Evolutionary conservation across 2,888 invertebrate genomes (phyloP), one percentile per base, ranked within the genome.

Genomic region (Drosophila hamatofila): DNA sequence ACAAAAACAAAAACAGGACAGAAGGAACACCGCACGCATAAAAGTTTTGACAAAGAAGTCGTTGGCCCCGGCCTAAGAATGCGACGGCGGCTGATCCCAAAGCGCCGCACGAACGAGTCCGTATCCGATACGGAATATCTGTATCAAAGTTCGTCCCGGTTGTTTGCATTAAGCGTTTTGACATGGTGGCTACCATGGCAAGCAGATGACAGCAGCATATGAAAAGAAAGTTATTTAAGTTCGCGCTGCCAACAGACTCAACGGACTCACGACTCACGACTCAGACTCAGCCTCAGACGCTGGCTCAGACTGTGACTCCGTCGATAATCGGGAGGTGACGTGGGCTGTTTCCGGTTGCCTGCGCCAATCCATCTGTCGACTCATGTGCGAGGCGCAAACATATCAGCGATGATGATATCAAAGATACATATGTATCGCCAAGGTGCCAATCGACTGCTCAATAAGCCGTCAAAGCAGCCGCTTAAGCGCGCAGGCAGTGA

Each of bases 111-210:
- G 83, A 86, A 67, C 75, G 75, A 86, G 55, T 81, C 81, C 86
- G 64, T 66, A 78, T 77, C 77, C 65, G 78, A 70, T 66, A 55
- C 62, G 73, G 69, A 54, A 62, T 73, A 77, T 77, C 73, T 73
- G 73, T 77, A 78, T 62, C 66, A 62, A 52, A 79, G 66, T 48
- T 68, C 65, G 70, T 42, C 62, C 37, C 62, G 55, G 25, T 61
- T 75, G 76, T 81, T 83, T 70, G 83, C 80, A 81, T 81, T 88
- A 86, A 88, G 86, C 88, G 85, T 85, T 88, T 86, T 86, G 86
- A 88, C 86, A 86, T 85, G 86, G 84, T 74, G 82, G 76, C 87
- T 59, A 72, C 59, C 66, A 52, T 52, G 67, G 56, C 73, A 18
- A 18, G 18, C 30, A 55, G 62, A 58, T 55, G 51, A 49, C 30